A percentile compares a stretch with the other conserved stretches of the same genome.
Conservation (phyloP, 2,797 vertebrate genomes). For the Enteromius afrohamiltoni region DNA sequence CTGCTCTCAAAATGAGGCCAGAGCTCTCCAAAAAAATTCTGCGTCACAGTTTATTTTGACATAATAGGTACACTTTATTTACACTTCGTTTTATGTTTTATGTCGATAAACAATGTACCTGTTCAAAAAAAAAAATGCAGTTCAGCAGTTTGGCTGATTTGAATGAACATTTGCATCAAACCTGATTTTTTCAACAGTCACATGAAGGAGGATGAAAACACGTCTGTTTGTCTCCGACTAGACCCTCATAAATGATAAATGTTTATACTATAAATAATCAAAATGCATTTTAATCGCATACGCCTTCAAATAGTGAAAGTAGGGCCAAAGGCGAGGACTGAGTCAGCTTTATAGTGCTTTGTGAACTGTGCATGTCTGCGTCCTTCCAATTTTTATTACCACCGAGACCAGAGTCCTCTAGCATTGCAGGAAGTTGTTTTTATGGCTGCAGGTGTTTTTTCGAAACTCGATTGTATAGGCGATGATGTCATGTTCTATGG, state of each 20-base stretch:
- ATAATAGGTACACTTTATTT: neutral
- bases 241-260: neutral
- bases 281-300: neutral
- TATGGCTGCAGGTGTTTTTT: slow-evolving; percentile 49
- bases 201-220: slow-evolving; percentile 43
- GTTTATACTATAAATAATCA: neutral
- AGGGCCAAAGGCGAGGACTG: neutral
- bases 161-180: slow-evolving; percentile 79
- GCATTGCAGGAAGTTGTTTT: slow-evolving; percentile 19
- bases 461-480: slow-evolving; percentile 54
- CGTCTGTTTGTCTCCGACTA: neutral
- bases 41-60: slow-evolving; percentile 15
- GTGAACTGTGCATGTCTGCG: neutral
- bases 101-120: neutral
- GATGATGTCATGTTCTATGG: slow-evolving; percentile 71
- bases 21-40: neutral
- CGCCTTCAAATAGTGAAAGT: neutral
- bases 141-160: slow-evolving; percentile 75
- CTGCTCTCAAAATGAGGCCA: neutral
- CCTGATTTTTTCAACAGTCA: slow-evolving; percentile 47
- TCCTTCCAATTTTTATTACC: neutral
- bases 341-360: neutral
- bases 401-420: slow-evolving; percentile 28
- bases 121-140: slow-evolving; percentile 2
- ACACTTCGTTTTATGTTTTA: neutral